Base-by-base conservation (phyloP, 2,888 invertebrate species). In the Ophonus ardosiacus region DNA sequence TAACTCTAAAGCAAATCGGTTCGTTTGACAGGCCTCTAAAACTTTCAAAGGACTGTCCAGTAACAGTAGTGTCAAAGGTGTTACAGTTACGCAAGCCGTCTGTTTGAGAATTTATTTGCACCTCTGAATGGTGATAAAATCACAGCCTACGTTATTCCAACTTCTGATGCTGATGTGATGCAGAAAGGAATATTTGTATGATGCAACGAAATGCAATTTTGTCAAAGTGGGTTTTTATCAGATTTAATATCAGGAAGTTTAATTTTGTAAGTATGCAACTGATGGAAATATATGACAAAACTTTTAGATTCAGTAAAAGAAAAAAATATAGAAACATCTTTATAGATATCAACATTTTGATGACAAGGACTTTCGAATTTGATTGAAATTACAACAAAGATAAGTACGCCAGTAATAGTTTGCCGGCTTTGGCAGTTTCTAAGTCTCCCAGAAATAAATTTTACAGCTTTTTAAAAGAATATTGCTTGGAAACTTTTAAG, bases 171-270 rank as follows among this genome's bases (percentile, higher is more conserved):
- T 51, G 43, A 51, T 51, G 43, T 13, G 43, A 10, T 10, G 7
- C 13, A 51, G 43, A 51, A 51, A 51, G 13, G 43, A 51, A 51
- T 51, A 51, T 51, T 51, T 8, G 43, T 31, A 68, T 7, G 10
- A 31, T 68, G 40, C 68, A 15, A 43, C 43, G 18, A 74, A 74
- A 51, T 74, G 71, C 71, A 74, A 43, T 74, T 43, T 74, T 74
- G 71, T 74, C 15, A 18, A 40, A 74, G 71, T 43, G 17, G 10
- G 17, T 74, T 74, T 74, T 43, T 43, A 43, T 74, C 18, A 74
- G 43, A 74, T 43, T n/a, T 40, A 18, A 74, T 43, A 74, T 43
- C 13, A 38, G 38, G 38, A 74, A 18, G 18, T 74, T 74, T 43
- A 18, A 74, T 43, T 74, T 43, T 18, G 18, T 1, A 38, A 10